A percentile compares a stretch with the other conserved stretches of the same genome.
Evolutionary conservation across 2,888 invertebrate species (phyloP).

Genomic region (Chaetogeoica ovagalla): DNA sequence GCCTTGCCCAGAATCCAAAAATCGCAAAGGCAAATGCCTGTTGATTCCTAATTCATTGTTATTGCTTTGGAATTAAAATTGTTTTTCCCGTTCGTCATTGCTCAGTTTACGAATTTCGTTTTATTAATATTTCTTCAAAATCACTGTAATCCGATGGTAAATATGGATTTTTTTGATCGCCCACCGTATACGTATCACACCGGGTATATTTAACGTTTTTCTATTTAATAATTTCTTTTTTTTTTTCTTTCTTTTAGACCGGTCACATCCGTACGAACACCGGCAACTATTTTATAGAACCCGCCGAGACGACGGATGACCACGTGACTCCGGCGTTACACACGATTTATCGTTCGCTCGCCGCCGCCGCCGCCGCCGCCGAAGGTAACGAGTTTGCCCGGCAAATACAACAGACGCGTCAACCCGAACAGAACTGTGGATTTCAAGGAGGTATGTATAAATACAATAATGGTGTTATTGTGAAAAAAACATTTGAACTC

Average conservation of each 20-base stretch:
- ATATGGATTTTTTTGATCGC: no score
- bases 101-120: no score
- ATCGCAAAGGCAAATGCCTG: no score
- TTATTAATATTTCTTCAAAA: no score
- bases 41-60: no score
- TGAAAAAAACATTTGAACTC: neutral
- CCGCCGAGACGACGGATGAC: conserved; percentile 63
- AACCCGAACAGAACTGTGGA: conserved; percentile 41
- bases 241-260: conserved; percentile 63
- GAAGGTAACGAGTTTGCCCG: conserved; percentile 6
- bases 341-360: conserved; percentile 59
- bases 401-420: conserved; percentile 19
- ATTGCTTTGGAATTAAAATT: no score
- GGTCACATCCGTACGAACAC: conserved; percentile 71
- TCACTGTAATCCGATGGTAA: no score
- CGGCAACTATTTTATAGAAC: conserved; percentile 71
- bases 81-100: no score
- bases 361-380: neutral
- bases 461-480: neutral
- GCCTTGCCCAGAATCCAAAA: no score
- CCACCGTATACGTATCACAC: neutral
- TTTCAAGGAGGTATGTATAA: conserved; percentile 21
- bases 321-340: conserved; percentile 61
- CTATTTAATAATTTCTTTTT: conserved; percentile 8
- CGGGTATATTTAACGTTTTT: no score